phyloP scores from a whole-genome alignment of 1,140 invertebrate genomes.

The Aphelinus atriplicis region DNA sequence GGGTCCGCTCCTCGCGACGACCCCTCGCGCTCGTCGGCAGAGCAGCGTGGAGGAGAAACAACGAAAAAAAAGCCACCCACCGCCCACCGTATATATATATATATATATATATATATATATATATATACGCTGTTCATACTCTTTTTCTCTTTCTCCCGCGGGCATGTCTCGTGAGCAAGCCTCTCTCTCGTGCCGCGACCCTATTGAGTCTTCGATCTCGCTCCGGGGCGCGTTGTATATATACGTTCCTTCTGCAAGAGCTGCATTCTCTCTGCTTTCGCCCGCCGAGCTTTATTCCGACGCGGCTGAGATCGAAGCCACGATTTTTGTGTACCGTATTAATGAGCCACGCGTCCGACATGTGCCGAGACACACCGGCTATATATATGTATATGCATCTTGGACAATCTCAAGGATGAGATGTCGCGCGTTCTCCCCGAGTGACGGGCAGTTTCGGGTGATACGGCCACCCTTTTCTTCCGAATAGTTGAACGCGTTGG shows the following conservation, averaged over 20 bases:
- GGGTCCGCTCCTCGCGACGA: background rate
- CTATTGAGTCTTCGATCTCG: conserved; percentile 36
- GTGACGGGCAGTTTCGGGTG: too few species aligned
- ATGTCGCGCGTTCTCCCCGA: too few species aligned
- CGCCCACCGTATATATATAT: background rate
- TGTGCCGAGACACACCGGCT: background rate
- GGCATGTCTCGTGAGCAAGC: background rate
- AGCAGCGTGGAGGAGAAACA: too few species aligned
- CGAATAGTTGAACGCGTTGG: too few species aligned
- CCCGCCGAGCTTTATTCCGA: background rate
- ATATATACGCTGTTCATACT: too few species aligned
- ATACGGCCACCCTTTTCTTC: too few species aligned
- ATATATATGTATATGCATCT: background rate
- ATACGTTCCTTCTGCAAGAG: background rate
- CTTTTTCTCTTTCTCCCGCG: background rate
- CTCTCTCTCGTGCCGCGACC: background rate
- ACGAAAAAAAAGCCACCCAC: conserved; percentile 26
- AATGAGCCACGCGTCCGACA: conserved; percentile 19
- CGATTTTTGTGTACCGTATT: conserved; percentile 33
- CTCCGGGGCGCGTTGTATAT: background rate
- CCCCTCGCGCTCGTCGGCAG: conserved; percentile 1
- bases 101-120: too few species aligned
- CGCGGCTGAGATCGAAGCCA: conserved; percentile 6
- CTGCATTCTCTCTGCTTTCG: background rate
- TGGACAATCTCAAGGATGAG: background rate